Conservation (phyloP, 2,797 vertebrate genomes). For the Sebastes matsubarae region DNA sequence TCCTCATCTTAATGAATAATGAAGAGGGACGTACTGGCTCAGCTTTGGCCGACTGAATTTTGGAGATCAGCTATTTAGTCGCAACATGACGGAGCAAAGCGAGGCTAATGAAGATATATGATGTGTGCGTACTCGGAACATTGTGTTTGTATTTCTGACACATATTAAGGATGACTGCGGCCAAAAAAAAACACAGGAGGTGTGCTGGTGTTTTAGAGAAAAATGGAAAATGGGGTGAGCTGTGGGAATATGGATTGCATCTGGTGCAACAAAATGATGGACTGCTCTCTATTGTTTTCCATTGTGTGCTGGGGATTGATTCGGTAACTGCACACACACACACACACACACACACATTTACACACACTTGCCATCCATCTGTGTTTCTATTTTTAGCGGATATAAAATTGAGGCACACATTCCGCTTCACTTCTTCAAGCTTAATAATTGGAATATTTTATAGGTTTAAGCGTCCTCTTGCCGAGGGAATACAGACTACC, state of each 20-base stretch:
- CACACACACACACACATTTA: slow-evolving; percentile 1
- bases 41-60: neutral
- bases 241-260: slow-evolving; percentile 48
- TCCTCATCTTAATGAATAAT: slow-evolving; percentile 66
- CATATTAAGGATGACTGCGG: slow-evolving; percentile 15
- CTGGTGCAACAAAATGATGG: slow-evolving; percentile 54
- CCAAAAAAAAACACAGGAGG: neutral
- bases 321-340: slow-evolving; percentile 16
- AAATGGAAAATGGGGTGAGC: slow-evolving; percentile 22
- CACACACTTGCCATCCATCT: slow-evolving; percentile 42
- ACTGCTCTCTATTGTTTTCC: slow-evolving; percentile 54
- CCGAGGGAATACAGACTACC: slow-evolving; percentile 48
- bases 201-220: neutral
- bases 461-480: slow-evolving; percentile 33
- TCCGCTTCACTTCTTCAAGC: slow-evolving; percentile 39
- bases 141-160: slow-evolving; percentile 30
- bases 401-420: slow-evolving; percentile 31
- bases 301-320: slow-evolving; percentile 42
- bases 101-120: slow-evolving; percentile 39
- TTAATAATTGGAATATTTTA: slow-evolving; percentile 68
- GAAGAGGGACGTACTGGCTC: slow-evolving; percentile 27
- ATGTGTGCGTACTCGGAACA: neutral
- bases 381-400: slow-evolving; percentile 62
- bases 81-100: slow-evolving; percentile 35
- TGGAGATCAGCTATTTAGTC: slow-evolving; percentile 24